Percentiles rank a stretch among this genome's conserved stretches.
phyloP scores from a whole-genome alignment of 2,888 invertebrate genomes.

The Synergus itoensis region DNA sequence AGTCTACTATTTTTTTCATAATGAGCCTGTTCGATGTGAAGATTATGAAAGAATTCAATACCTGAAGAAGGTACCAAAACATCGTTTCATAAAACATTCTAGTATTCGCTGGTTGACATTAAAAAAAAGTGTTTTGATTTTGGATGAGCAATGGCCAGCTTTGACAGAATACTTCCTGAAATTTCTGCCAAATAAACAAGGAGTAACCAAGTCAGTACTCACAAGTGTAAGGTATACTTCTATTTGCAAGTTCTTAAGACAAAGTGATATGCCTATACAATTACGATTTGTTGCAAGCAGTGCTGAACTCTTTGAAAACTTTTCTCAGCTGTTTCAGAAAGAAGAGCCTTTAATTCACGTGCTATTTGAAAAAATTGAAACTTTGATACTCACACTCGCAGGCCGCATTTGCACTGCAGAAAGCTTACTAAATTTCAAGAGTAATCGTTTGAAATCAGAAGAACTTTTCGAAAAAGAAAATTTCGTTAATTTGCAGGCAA shows the following conservation, averaged over 20 bases:
- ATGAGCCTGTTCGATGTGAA: conserved; percentile 17
- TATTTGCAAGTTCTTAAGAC: too few species aligned
- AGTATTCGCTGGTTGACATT: conserved; percentile 5
- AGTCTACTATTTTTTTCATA: conserved; percentile 10
- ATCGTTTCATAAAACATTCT: conserved; percentile 1
- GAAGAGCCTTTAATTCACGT: neutral
- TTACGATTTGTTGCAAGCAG: too few species aligned
- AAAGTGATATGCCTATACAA: too few species aligned
- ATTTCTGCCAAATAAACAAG: neutral
- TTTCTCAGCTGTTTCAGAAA: too few species aligned
- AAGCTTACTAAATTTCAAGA: neutral
- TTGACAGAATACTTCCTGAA: neutral
- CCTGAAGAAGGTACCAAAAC: neutral
- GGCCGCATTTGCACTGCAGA: neutral
- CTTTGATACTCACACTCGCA: neutral
- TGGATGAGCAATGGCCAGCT: conserved; percentile 6
- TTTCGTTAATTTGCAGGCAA: too few species aligned
- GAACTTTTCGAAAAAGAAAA: too few species aligned
- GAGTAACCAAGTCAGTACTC: too few species aligned
- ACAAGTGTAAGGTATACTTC: too few species aligned
- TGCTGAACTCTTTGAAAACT: too few species aligned
- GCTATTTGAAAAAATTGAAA: conserved; percentile 1
- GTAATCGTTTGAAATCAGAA: neutral
- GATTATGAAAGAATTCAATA: conserved; percentile 7
- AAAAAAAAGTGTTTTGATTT: conserved; percentile 4